Conservation (phyloP, 1,140 invertebrate genomes). For the Holotrichia oblita region DNA sequence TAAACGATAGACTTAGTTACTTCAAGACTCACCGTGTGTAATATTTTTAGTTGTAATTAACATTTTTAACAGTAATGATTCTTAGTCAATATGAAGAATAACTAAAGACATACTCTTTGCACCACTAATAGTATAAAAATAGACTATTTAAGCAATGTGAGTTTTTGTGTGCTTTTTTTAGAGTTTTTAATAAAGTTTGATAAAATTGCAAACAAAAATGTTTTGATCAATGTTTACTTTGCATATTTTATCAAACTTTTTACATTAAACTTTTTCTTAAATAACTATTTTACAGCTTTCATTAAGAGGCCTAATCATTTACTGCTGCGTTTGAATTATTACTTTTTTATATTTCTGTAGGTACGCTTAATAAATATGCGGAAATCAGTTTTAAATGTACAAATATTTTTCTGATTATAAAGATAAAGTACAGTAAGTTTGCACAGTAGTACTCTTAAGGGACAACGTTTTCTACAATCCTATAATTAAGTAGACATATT, state of each 20-base stretch:
- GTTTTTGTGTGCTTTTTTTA: slow-evolving; percentile 31
- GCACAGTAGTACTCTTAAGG: no score
- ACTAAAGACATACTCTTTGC: background rate
- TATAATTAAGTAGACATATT: no score
- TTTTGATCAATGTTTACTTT: background rate
- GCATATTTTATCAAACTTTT: background rate
- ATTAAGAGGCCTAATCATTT: background rate
- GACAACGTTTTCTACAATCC: no score
- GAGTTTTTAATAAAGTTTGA: background rate
- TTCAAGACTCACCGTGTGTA: background rate
- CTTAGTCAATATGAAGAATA: background rate
- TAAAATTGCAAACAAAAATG: background rate
- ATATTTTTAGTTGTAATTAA: slow-evolving; percentile 19
- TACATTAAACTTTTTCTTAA: background rate
- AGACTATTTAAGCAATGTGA: slow-evolving; percentile 38
- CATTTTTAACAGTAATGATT: slow-evolving; percentile 11
- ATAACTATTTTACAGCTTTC: background rate
- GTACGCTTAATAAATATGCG: no score
- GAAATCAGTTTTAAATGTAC: no score
- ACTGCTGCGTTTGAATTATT: background rate
- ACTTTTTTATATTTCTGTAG: no score
- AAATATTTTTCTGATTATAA: no score
- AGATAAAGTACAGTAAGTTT: no score
- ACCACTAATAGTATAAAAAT: slow-evolving; percentile 35
- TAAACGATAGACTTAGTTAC: background rate